phyloP scores from a whole-genome alignment of 1,140 invertebrate species.

The Trissolcus basalis region DNA sequence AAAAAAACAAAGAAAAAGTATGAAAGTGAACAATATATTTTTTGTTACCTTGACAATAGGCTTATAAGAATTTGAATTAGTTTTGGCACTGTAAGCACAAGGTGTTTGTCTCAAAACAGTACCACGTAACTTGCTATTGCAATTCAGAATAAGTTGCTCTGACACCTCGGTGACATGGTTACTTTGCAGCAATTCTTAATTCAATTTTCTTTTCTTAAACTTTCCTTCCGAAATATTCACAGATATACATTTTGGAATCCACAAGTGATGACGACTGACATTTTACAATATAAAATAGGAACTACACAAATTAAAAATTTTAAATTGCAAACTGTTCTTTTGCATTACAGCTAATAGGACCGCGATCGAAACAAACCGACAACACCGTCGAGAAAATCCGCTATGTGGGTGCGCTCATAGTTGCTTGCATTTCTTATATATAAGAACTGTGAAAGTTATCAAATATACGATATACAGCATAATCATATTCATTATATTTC shows the following conservation, averaged over 20 bases:
- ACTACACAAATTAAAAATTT: not conserved
- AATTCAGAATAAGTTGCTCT: conserved; percentile 4
- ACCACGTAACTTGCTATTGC: conserved; percentile 8
- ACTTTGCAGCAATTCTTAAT: conserved; percentile 16
- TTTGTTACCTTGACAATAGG: conserved; percentile 7
- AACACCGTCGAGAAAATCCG: not conserved
- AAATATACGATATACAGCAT: too few relatives aligned
- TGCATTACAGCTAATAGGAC: conserved; percentile 2
- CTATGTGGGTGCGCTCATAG: not conserved
- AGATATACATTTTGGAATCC: conserved; percentile 5
- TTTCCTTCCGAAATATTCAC: conserved; percentile 8
- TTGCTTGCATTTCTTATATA: conserved; percentile 7
- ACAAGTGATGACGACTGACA: not conserved
- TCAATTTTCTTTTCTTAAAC: conserved; percentile 3
- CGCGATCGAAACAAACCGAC: not conserved
- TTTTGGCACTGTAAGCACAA: conserved; percentile 11
- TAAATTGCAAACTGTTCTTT: not conserved
- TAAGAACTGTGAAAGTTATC: too few relatives aligned
- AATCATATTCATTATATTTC: too few relatives aligned
- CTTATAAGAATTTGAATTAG: conserved; percentile 22
- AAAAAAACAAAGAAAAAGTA: not conserved
- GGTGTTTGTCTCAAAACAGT: conserved; percentile 28
- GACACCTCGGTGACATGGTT: not conserved
- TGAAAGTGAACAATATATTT: not conserved
- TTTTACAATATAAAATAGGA: not conserved